Evolutionary conservation across 1,140 invertebrate species (phyloP).

Genomic region (Uloborus diversus): DNA sequence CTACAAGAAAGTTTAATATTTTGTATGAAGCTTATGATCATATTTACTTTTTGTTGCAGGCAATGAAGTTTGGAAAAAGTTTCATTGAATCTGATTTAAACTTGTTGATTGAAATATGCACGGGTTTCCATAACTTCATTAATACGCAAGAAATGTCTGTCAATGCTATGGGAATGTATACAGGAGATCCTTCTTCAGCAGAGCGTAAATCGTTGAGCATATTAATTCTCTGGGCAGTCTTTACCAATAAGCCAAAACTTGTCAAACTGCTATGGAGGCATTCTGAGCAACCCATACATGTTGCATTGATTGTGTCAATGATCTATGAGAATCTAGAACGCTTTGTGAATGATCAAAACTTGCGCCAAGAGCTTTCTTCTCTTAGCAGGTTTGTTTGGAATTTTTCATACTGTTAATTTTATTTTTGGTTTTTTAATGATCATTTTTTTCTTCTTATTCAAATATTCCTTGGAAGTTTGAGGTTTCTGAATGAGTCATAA

Average conservation of each 20-base stretch:
- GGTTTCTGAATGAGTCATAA: no score
- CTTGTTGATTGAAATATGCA: conserved; percentile 59
- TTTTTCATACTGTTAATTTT: not conserved
- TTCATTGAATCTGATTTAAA: conserved; percentile 58
- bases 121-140: conserved; percentile 63
- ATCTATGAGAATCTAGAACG: conserved; percentile 59
- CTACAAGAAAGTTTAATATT: no score
- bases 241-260: conserved; percentile 61
- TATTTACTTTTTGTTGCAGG: conserved; percentile 30
- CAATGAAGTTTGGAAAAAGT: conserved; percentile 38
- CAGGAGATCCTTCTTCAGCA: conserved; percentile 60
- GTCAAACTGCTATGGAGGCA: conserved; percentile 66
- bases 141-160: conserved; percentile 63
- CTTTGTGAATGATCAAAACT: conserved; percentile 58
- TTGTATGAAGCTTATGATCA: no score
- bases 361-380: conserved; percentile 53
- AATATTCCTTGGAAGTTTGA: no score
- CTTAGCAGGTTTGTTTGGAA: conserved; percentile 36
- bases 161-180: conserved; percentile 62
- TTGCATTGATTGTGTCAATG: conserved; percentile 64
- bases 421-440: not conserved
- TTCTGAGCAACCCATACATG: conserved; percentile 65
- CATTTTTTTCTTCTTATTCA: not conserved
- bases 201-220: conserved; percentile 61
- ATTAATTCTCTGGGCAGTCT: conserved; percentile 63